Conservation (phyloP, 2,888 invertebrate species). For the Sicus ferrugineus region DNA sequence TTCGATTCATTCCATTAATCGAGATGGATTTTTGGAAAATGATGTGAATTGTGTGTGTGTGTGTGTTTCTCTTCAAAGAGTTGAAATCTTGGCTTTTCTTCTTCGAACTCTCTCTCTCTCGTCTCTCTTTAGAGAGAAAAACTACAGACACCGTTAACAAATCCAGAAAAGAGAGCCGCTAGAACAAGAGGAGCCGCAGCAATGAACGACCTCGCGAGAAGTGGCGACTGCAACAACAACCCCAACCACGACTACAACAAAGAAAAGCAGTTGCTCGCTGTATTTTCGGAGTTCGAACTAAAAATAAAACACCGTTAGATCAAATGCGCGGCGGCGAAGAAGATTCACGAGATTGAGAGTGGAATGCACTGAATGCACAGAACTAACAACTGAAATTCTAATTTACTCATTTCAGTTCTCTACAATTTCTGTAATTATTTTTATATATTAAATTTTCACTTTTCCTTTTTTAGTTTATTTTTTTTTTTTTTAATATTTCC, state of each 20-base stretch:
- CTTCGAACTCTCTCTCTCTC: no score
- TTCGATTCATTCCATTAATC: no score
- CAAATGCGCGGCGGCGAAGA: no score
- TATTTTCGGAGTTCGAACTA: background rate
- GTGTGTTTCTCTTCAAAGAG: no score
- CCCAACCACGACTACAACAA: background rate
- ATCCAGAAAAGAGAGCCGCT: background rate
- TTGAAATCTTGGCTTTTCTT: no score
- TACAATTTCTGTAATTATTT: background rate
- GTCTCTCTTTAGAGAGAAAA: background rate
- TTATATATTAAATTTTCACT: no score
- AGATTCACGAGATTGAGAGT: no score
- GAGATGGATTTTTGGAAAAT: no score
- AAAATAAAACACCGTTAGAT: constrained; percentile 17
- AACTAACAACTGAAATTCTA: background rate
- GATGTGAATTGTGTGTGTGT: no score
- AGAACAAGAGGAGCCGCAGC: background rate
- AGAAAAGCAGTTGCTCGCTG: constrained; percentile 4
- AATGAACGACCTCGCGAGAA: background rate
- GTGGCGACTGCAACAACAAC: background rate
- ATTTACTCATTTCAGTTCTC: background rate
- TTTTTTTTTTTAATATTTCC: no score
- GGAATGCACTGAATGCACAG: no score
- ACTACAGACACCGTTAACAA: background rate
- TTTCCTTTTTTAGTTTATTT: no score